phyloP scores from a whole-genome alignment of 2,888 invertebrate genomes.

The Girardia tigrina region DNA sequence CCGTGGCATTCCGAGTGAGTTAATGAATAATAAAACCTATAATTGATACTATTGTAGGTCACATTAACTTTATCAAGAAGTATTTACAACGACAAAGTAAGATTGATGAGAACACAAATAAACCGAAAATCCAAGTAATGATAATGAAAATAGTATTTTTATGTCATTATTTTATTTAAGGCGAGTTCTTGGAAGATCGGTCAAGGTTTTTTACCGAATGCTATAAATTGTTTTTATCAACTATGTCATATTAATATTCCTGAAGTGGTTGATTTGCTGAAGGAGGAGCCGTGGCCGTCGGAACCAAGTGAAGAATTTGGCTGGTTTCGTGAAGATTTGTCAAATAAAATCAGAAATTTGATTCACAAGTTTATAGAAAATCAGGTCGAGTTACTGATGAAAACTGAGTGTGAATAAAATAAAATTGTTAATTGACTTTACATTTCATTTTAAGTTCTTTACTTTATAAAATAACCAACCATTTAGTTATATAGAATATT shows the following conservation, averaged over 20 bases:
- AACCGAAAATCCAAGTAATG: neutral
- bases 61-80: conserved; percentile 1
- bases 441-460: no score
- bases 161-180: neutral
- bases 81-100: neutral
- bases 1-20: neutral
- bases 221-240: neutral
- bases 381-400: neutral
- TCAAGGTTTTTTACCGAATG: neutral
- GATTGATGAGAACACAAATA: no score
- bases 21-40: neutral
- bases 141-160: neutral
- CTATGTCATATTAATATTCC: neutral
- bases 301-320: neutral
- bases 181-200: neutral
- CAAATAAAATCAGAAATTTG: neutral
- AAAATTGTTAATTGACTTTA: no score
- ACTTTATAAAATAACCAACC: no score
- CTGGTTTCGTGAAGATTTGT: neutral
- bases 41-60: neutral
- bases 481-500: no score
- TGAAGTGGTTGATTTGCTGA: neutral
- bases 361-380: neutral
- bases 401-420: no score
- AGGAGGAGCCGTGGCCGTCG: neutral